Evolutionary conservation across 2,888 invertebrate species (phyloP).

Genomic region (Drosophila seclusa): DNA sequence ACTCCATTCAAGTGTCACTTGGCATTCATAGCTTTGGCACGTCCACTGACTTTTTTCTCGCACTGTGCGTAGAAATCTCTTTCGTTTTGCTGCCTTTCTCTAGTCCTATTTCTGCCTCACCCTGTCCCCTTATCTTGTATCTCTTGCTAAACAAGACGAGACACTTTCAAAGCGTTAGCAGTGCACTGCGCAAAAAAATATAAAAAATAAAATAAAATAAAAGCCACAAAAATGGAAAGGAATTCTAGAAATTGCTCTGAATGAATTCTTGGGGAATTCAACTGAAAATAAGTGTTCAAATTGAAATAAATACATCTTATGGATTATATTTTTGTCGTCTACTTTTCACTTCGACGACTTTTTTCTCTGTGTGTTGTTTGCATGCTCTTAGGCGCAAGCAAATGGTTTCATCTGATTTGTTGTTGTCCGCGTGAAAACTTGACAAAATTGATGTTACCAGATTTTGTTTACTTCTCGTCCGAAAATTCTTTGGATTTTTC

Average conservation of each 20-base stretch:
- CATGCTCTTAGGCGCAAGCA: slow-evolving; percentile 56
- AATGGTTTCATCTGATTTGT: slow-evolving; percentile 57
- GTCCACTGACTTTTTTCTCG: slow-evolving; percentile 62
- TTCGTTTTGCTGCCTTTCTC: slow-evolving; percentile 23
- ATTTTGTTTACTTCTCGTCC: slow-evolving; percentile 57
- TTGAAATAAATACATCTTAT: neutral
- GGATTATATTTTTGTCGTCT: neutral
- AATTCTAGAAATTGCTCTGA: slow-evolving; percentile 2
- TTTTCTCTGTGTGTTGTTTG: slow-evolving; percentile 39
- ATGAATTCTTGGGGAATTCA: slow-evolving; percentile 18
- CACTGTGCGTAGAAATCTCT: slow-evolving; percentile 54
- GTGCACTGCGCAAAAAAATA: slow-evolving; percentile 36
- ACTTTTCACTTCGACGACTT: neutral
- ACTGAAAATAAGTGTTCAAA: slow-evolving; percentile 12
- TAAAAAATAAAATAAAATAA: neutral
- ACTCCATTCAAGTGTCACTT: slow-evolving; percentile 66
- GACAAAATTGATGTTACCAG: slow-evolving; percentile 70
- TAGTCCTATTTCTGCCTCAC: neutral
- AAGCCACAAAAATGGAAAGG: neutral
- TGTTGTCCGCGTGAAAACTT: slow-evolving; percentile 59
- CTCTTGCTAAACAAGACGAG: slow-evolving; percentile 46
- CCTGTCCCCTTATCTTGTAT: slow-evolving; percentile 17
- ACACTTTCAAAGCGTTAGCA: slow-evolving; percentile 46
- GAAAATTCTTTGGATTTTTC: slow-evolving; percentile 25
- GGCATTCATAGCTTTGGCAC: slow-evolving; percentile 64